These are phyloP conservation scores for Alethe diademata DNA, from an alignment of 2,113 vertebrate species.

Conservation along the genomic window DNA sequence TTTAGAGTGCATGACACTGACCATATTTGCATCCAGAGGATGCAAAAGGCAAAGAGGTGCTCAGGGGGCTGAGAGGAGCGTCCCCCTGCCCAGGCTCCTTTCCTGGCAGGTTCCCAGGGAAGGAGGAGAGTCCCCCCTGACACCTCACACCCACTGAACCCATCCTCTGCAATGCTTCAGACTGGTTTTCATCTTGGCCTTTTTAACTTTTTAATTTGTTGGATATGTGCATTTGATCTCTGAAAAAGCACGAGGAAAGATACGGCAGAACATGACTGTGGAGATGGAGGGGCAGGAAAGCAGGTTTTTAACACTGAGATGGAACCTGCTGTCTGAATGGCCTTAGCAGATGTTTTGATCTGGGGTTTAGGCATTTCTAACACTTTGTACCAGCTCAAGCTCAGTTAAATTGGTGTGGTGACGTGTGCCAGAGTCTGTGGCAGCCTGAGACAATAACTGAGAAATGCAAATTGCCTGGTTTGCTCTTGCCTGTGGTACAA, in stretches of 20 bases:
- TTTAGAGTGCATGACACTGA: background rate
- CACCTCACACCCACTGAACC: background rate
- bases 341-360: background rate
- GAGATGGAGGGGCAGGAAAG: background rate
- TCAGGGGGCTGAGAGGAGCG: background rate
- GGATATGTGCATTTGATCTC: background rate
- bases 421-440: background rate
- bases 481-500: background rate
- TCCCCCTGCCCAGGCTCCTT: accelerated
- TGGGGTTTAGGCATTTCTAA: background rate
- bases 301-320: background rate
- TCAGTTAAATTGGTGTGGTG: background rate
- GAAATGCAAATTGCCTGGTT: background rate
- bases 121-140: background rate
- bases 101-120: background rate
- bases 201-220: background rate
- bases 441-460: background rate
- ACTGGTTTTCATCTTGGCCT: background rate
- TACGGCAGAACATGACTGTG: background rate
- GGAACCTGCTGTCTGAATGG: background rate
- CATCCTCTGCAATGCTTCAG: accelerated
- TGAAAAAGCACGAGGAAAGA: background rate
- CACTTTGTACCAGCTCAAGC: background rate
- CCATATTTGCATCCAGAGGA: accelerated
- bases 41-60: background rate